These are phyloP conservation scores for Pristiophorus japonicus DNA, from an alignment of 2,113 vertebrate genomes.

Conservation along the genomic window DNA sequence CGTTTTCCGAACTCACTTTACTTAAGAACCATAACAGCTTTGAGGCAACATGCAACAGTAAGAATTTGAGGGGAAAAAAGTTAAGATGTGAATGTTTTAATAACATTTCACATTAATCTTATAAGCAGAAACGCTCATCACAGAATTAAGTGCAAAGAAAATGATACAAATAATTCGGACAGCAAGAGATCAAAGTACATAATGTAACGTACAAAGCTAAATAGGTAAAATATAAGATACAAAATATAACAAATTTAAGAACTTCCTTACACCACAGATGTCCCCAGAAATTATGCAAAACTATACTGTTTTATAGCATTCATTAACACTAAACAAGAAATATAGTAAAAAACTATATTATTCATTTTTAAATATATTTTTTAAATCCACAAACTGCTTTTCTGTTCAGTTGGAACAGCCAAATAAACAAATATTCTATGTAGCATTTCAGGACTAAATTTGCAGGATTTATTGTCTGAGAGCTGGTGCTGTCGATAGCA, in stretches of 20 bases:
- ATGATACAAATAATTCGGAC: background rate
- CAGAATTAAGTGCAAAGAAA: conserved; percentile 11
- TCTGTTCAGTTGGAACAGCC: conserved; percentile 11
- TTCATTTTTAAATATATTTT: conserved; percentile 32
- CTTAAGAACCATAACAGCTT: background rate
- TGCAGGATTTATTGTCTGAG: background rate
- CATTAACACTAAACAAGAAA: conserved; percentile 10
- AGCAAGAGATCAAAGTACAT: background rate
- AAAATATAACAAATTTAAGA: background rate
- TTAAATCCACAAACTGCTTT: background rate
- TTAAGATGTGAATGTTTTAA: background rate
- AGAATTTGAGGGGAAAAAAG: background rate
- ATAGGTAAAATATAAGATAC: conserved; percentile 22
- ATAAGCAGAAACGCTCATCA: background rate
- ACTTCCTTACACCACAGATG: conserved; percentile 21
- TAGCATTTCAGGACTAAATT: conserved; percentile 9
- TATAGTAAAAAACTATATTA: conserved; percentile 33
- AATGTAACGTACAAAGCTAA: background rate
- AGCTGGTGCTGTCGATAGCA: background rate
- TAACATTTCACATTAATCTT: background rate
- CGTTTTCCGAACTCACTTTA: background rate
- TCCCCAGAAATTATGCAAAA: background rate
- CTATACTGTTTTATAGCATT: background rate
- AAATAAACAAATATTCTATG: conserved; percentile 22
- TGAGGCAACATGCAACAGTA: background rate